Base-by-base conservation (phyloP, 1,140 invertebrate species). In the Apis cerana region DNA sequence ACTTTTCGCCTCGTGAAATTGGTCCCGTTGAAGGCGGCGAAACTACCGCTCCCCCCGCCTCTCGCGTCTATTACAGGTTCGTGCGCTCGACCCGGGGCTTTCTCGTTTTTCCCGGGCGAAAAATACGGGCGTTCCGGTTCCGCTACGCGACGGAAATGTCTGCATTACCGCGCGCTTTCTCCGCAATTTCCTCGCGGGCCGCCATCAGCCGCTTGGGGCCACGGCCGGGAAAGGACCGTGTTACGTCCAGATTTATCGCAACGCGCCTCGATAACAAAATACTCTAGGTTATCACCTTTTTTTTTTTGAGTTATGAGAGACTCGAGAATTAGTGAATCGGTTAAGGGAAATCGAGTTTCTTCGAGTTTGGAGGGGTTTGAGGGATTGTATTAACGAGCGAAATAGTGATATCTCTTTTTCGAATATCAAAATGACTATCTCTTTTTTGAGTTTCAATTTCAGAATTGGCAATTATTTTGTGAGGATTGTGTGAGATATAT, bases 141-240 rank as follows among this genome's bases (percentile, higher is more conserved):
- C 69, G 69, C 27, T n/a, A 17, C 43, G 65, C 76, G 65, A 70
- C 76, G 76, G 76, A 79, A 79, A 79, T 70, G 76, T 79, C 76
- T 70, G 54, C 76, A 59, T 79, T 79, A 70, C 76, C 67, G 65
- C 54, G 56, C 67, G 76, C 76, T 79, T 70, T 79, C 76, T 79
- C 76, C 67, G 67, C 56, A 79, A 79, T 79, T 79, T 79, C 76
- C 75, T 69, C 64, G 75, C n/a, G 65, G 52, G 54, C 62, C 50
- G 23, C 69, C 50, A 70, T 33, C 50, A 70, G 69, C 52, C 48
- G 67, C n/a, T 50, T 8, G 33, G 21, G 65, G 43, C 33, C 21
- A 2, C 21, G 8, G 19, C 8, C 8, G 58, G 19, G 33, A 43
- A 43, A 43, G 33, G 33, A 27, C 1, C 61, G 61, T n/a, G 65